Evolutionary conservation across 2,797 vertebrate species (phyloP).

Genomic region (Darevskia nairensis): DNA sequence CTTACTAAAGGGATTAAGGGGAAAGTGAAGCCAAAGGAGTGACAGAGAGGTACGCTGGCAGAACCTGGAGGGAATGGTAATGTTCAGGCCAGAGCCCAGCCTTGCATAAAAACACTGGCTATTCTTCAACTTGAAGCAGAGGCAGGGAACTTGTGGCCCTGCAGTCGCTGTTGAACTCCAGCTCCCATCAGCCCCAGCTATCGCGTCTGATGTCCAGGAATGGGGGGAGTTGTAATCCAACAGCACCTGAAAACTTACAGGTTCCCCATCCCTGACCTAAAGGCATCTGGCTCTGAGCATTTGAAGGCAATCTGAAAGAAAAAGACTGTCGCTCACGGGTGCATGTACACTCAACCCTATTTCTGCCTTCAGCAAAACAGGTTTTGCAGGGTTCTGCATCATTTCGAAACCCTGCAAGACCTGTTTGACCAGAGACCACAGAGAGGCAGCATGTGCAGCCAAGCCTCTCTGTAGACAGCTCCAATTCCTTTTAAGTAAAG

Average conservation of each 20-base stretch:
- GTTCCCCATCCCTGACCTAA: background rate
- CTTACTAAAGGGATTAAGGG: background rate
- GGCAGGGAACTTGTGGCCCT: no score
- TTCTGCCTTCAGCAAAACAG: background rate
- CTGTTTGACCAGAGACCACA: slow-evolving; percentile 1
- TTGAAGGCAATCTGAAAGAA: background rate
- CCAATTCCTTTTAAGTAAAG: background rate
- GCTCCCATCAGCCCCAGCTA: no score
- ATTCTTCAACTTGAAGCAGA: background rate
- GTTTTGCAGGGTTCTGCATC: background rate
- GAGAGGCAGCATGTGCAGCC: background rate
- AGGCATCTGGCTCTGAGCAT: background rate
- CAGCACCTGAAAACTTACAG: no score
- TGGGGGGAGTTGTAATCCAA: no score
- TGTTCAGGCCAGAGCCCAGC: background rate
- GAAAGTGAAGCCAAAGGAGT: background rate
- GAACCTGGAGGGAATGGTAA: background rate
- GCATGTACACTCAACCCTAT: background rate
- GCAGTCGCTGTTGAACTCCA: no score
- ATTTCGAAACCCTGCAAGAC: slow-evolving; percentile 16
- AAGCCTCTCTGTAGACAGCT: background rate
- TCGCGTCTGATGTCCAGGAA: no score
- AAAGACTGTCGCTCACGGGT: background rate
- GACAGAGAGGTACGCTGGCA: background rate
- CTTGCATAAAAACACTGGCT: background rate